These are phyloP conservation scores for Lepidochrysops patricia DNA, from an alignment of 2,888 invertebrate species.

Conservation along the genomic window DNA sequence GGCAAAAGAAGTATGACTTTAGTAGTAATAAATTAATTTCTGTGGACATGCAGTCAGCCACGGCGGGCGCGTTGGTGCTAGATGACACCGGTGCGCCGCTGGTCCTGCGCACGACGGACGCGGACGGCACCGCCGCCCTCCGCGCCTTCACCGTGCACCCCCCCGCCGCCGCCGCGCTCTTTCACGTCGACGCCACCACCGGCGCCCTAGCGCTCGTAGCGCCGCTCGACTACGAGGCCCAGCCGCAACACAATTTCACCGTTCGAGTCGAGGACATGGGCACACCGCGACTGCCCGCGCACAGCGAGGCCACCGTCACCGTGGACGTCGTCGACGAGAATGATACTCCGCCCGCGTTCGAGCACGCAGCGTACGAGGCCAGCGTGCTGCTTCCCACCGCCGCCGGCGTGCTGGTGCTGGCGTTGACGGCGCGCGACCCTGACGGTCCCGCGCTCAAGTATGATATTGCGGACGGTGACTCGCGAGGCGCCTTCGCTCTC, in stretches of 20 bases:
- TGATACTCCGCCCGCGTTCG: constrained; percentile 91
- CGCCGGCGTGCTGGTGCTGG: constrained; percentile 81
- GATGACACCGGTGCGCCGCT: constrained; percentile 79
- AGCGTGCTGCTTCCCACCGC: constrained; percentile 88
- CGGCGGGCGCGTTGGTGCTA: constrained; percentile 23
- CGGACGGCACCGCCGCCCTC: constrained; percentile 88
- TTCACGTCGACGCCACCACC: constrained; percentile 90
- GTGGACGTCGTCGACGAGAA: constrained; percentile 89
- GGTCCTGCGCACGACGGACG: constrained; percentile 88
- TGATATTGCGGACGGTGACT: constrained; percentile 89
- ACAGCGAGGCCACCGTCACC: constrained; percentile 84
- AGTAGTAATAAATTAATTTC: not conserved
- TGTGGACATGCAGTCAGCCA: constrained; percentile 19
- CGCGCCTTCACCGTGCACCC: constrained; percentile 90
- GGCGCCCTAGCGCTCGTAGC: constrained; percentile 88
- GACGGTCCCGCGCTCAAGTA: constrained; percentile 79
- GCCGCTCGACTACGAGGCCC: constrained; percentile 85
- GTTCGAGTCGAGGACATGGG: constrained; percentile 89
- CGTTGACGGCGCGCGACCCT: constrained; percentile 83
- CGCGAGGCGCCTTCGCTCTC: constrained; percentile 81
- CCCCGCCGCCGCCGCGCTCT: constrained; percentile 83
- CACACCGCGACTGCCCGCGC: constrained; percentile 85
- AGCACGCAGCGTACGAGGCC: constrained; percentile 80
- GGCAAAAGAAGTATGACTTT: too few relatives aligned
- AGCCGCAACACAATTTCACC: constrained; percentile 82